Conservation (phyloP, 1,140 invertebrate species). For the Brachionus asplanchnoidis region DNA sequence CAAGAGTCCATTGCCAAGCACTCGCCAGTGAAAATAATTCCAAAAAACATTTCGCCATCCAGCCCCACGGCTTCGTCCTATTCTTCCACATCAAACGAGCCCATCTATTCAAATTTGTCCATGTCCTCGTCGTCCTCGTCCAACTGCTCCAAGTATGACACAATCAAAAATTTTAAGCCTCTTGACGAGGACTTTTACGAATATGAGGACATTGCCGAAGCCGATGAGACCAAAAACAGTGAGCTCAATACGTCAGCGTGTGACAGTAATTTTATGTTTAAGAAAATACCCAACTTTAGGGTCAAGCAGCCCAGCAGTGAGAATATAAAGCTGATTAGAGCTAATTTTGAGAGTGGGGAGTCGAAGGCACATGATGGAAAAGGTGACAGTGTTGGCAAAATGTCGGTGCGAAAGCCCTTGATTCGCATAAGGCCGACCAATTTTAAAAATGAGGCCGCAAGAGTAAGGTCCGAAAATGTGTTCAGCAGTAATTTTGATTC, state of each 20-base stretch:
- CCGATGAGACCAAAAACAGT: not conserved
- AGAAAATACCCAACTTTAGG: constrained; percentile 15
- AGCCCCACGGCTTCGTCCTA: not conserved
- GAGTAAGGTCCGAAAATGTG: not conserved
- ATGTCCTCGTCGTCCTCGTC: constrained; percentile 9
- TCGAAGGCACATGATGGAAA: not conserved
- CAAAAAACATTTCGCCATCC: not conserved
- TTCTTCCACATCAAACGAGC: not conserved
- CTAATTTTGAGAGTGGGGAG: not conserved
- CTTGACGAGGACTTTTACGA: constrained; percentile 21
- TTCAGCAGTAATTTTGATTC: not conserved
- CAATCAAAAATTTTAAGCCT: constrained; percentile 19
- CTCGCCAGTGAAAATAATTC: not conserved
- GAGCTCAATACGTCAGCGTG: not conserved
- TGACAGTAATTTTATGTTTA: constrained; percentile 28
- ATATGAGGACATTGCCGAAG: not conserved
- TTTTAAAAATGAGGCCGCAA: not conserved
- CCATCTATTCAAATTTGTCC: constrained; percentile 5
- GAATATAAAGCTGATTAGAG: not conserved
- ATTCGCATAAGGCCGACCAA: not conserved
- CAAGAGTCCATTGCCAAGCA: not conserved
- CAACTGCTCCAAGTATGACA: constrained; percentile 4
- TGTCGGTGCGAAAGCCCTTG: not conserved
- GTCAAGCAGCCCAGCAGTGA: constrained; percentile 8
- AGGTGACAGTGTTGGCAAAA: not conserved